Evolutionary conservation across 2,113 vertebrate species (phyloP).

Genomic region (Ceyx cyanopectus): DNA sequence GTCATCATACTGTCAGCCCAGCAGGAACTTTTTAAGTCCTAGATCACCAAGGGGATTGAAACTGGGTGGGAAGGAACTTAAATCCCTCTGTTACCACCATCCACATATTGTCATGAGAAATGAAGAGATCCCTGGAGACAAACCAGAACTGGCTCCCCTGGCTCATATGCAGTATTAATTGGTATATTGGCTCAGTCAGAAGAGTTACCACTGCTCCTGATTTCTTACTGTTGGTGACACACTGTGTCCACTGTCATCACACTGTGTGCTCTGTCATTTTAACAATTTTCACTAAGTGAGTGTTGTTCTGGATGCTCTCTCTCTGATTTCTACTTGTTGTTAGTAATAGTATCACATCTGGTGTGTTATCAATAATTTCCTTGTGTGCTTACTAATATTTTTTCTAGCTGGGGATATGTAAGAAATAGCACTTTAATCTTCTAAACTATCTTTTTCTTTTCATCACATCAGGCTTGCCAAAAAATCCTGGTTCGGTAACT

Average conservation of each 20-base stretch:
- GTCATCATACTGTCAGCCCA: not conserved
- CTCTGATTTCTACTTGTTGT: not conserved
- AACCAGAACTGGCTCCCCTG: not conserved
- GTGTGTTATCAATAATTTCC: not conserved
- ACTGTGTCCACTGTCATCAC: not conserved
- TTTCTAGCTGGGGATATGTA: not conserved
- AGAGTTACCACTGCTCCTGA: not conserved
- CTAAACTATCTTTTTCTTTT: slow-evolving; percentile 19
- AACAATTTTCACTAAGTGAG: not conserved
- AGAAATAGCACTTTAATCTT: not conserved
- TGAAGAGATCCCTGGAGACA: not conserved
- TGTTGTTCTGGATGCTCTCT: not conserved
- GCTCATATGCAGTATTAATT: not conserved
- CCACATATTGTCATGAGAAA: not conserved
- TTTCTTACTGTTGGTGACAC: not conserved
- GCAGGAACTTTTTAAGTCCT: not conserved
- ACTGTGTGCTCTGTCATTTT: not conserved
- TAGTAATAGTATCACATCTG: not conserved
- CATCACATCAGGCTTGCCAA: slow-evolving; percentile 91
- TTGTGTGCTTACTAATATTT: not conserved
- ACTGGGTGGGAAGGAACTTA: not conserved
- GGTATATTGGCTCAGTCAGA: not conserved
- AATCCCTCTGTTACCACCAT: not conserved
- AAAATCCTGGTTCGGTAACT: slow-evolving; percentile 99
- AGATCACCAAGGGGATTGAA: not conserved